Conservation (phyloP, 2,888 invertebrate species). For the Drosophila anomelani region DNA sequence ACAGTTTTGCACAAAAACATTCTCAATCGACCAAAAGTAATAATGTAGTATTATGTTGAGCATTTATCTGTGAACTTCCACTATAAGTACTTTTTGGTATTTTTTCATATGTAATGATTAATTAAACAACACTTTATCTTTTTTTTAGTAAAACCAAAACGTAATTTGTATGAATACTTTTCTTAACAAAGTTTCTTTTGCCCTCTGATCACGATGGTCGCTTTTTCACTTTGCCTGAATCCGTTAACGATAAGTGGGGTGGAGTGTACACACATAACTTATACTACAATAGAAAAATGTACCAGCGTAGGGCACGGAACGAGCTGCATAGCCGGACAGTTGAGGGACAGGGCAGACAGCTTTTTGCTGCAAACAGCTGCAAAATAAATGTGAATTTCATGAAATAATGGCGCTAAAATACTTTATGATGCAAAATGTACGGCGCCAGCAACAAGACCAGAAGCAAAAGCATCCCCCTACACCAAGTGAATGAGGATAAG, state of each 20-base stretch:
- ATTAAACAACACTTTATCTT: neutral
- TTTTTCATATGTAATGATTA: neutral
- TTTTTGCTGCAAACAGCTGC: constrained; percentile 60
- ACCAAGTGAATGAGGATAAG: constrained; percentile 32
- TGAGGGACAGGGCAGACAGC: constrained; percentile 29
- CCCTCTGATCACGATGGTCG: constrained; percentile 6
- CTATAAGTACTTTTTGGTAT: neutral
- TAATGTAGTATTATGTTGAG: neutral
- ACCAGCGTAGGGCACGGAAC: constrained; percentile 4
- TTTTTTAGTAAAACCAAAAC: constrained; percentile 4
- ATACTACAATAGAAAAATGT: constrained; percentile 19
- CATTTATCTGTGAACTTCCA: neutral
- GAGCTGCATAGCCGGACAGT: constrained; percentile 11
- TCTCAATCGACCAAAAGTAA: neutral
- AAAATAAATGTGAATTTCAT: constrained; percentile 76
- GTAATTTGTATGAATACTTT: constrained; percentile 8
- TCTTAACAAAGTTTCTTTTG: constrained; percentile 6
- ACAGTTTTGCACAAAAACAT: neutral
- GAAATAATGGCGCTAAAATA: constrained; percentile 75
- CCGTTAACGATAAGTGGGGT: constrained; percentile 16
- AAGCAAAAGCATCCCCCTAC: constrained; percentile 22
- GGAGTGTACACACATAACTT: neutral
- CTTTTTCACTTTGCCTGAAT: constrained; percentile 11
- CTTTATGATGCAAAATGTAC: constrained; percentile 69
- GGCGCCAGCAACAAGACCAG: constrained; percentile 36